Evolutionary conservation across 2,888 invertebrate genomes (phyloP), one percentile per base, ranked within the genome.

Genomic region (Tholera decimalis): DNA sequence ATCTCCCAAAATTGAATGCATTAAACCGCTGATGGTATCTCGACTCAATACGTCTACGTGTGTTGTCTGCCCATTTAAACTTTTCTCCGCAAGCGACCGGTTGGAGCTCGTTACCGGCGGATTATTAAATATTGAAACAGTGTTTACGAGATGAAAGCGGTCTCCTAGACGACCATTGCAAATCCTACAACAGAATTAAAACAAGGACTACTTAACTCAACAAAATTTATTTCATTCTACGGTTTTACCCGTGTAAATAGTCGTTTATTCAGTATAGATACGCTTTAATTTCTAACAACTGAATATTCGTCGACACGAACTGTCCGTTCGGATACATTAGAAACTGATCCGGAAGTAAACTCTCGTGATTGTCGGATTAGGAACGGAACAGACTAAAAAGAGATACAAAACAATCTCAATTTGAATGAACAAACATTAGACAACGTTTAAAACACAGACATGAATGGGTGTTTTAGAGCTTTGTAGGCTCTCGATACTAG

Each of bases 81-180:
- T 95, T 95, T 95, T 92, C 91, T 89, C 89, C 83, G 81, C 83
- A 72, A 83, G 84, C 83, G 85, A 80, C 86, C 80, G 83, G 46
- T 50, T 66, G 83, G 62, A 91, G 88, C 94, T 95, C 93, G 95
- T 95, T 95, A 95, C 89, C 83, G 86, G 69, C 83, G 95, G 95
- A 95, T 95, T 95, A 95, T 94, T 94, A 93, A 95, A 95, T 94
- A 95, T 94, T 94, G 93, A 93, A 93, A 89, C 93, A 91, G 90
- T 88, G 89, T 90, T 89, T 85, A 88, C 82, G 90, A 88, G 92
- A 92, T 92, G 88, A 92, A 92, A 92, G 89, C 90, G 83, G 89
- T 88, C 83, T 91, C 91, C 93, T 93, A 92, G 93, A 91, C 93
- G 84, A 91, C 91, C 89, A 82, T 84, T 83, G 83, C 78, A 89